phyloP scores from a whole-genome alignment of 2,888 invertebrate species.

The Dusona sp. region DNA sequence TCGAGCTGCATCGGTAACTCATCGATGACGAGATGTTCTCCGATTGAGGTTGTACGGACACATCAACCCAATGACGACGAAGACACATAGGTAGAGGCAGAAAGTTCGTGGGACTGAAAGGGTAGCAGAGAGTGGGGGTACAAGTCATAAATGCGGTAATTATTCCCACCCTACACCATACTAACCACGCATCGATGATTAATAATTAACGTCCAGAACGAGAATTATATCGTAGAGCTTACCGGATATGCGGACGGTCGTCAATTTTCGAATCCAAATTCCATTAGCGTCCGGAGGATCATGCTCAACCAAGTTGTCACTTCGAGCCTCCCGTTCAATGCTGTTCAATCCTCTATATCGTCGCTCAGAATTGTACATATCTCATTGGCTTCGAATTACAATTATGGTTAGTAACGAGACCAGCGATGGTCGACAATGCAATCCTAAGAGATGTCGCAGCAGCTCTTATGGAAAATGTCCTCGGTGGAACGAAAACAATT shows the following conservation, averaged over 20 bases:
- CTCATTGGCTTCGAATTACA: neutral
- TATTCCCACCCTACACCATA: conserved; percentile 2
- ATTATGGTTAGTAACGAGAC: neutral
- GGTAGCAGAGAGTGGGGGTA: neutral
- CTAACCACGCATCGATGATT: conserved; percentile 41
- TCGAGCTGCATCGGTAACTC: conserved; percentile 49
- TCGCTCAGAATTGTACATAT: neutral
- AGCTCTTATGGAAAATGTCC: neutral
- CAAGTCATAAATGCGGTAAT: conserved; percentile 40
- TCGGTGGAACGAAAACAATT: neutral
- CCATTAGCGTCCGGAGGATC: conserved; percentile 18
- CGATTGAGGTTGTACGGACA: neutral
- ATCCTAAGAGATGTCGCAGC: neutral
- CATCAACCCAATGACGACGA: conserved; percentile 11
- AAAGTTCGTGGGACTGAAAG: neutral
- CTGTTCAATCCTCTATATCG: neutral
- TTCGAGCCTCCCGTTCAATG: conserved; percentile 1
- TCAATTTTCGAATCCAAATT: conserved; percentile 52
- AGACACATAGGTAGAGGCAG: neutral
- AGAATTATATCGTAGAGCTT: neutral
- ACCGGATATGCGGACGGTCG: conserved; percentile 28
- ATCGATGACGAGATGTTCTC: conserved; percentile 47
- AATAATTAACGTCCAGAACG: conserved; percentile 36
- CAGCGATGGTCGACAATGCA: neutral
- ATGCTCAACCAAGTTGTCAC: neutral